phyloP scores from a whole-genome alignment of 2,113 vertebrate genomes.

The Ictidomys tridecemlineatus region DNA sequence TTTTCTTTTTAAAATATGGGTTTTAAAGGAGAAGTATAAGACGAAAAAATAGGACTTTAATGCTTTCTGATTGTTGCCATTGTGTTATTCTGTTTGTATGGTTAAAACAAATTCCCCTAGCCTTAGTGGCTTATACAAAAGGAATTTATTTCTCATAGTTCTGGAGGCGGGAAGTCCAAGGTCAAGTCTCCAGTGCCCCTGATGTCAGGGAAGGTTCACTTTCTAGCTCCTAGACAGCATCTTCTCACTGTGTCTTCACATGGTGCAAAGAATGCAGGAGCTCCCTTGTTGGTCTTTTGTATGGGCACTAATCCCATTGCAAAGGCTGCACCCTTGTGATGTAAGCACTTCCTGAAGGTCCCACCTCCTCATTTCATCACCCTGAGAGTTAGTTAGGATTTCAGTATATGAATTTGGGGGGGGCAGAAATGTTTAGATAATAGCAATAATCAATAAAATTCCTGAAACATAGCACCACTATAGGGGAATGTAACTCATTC shows the following conservation, averaged over 20 bases:
- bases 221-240: background rate
- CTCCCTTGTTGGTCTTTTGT: background rate
- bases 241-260: background rate
- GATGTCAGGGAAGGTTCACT: background rate
- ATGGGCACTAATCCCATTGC: too few species aligned
- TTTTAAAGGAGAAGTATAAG: background rate
- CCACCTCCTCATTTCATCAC: background rate
- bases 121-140: too few species aligned
- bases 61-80: too few species aligned
- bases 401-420: background rate
- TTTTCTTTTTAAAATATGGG: background rate
- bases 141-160: background rate
- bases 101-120: background rate
- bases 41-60: too few species aligned
- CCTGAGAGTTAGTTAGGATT: background rate
- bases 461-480: background rate
- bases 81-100: background rate
- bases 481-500: background rate
- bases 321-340: too few species aligned
- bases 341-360: too few species aligned
- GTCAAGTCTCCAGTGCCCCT: background rate
- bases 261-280: too few species aligned
- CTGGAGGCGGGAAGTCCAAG: background rate
- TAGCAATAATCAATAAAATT: background rate
- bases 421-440: rapidly evolving